Base-by-base conservation (phyloP, 2,797 vertebrate genomes). In the Tiaroga cobitis region DNA sequence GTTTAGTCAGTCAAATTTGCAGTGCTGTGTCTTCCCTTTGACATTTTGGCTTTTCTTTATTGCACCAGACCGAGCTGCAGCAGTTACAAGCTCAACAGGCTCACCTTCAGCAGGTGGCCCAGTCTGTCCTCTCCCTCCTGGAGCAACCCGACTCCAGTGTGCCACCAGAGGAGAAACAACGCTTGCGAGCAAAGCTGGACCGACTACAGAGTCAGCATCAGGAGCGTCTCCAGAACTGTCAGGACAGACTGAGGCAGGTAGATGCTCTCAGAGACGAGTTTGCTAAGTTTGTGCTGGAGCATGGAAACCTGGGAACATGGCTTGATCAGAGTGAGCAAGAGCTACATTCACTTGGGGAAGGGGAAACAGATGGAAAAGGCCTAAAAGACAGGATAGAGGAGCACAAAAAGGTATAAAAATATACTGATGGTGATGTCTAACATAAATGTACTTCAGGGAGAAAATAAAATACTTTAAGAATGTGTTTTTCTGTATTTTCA, bases 31-130 rank as follows among this genome's bases (percentile, higher is more conserved):
- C 46, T 19, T 26, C 13, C 4, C 16, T 63, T 4, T 54, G 67
- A 74, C 56, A 13, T 65, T 77, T 13, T 43, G 1, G 26, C 39
- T 54, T 84, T 51, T 78, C 18, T 78, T 13, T 24, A 39, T 68
- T 7, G 8, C 32, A 67, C 5, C 93, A 99, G 98, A 91, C 87
- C 0, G 96, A 92, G 91, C 96, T 98, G 76, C 96, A 96, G 93
- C 96, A 97, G 92, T 96, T 99, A 88, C 96, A 98, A 88, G 92
- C 96, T 63, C 97, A 98, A 87, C 98, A 99, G 91, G 96, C 97
- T 41, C 95, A 97, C 11, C 88, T 99, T 18, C 95, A 98, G 80
- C 93, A 98, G 89, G 95, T 97, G 77, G 93, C 95, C 0, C 98
- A 99, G 90, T 94, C 97, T 0, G 94, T 96, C 0, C 97, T 96